Conservation (phyloP, 2,888 invertebrate species). For the Trachelus stipa region DNA sequence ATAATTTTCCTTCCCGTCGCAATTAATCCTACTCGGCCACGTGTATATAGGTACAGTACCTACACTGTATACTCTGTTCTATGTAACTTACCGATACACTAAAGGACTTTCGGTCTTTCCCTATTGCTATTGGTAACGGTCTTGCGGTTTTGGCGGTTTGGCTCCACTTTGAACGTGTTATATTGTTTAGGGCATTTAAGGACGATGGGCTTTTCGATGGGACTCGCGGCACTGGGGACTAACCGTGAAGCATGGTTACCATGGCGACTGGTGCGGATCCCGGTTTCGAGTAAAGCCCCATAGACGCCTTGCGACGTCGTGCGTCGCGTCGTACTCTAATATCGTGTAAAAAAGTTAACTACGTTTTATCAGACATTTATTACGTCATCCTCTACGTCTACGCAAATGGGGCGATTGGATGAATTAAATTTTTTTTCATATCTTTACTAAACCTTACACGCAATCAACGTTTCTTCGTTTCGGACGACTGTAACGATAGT, state of each 20-base stretch:
- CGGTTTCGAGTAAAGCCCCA: constrained; percentile 24
- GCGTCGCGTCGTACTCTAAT: not conserved
- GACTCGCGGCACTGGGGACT: constrained; percentile 22
- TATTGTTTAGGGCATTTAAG: constrained; percentile 34
- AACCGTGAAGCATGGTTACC: constrained; percentile 29
- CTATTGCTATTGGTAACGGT: not conserved
- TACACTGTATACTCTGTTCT: not conserved
- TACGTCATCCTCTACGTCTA: not conserved
- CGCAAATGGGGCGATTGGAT: not conserved
- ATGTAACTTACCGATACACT: not conserved
- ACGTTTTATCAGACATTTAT: not conserved
- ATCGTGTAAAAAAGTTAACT: not conserved
- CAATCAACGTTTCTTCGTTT: not conserved
- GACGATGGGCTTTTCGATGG: constrained; percentile 3
- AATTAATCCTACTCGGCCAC: not conserved
- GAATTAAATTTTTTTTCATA: not conserved
- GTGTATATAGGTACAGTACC: not conserved
- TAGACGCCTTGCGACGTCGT: not conserved
- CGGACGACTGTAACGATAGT: not conserved
- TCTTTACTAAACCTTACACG: not conserved
- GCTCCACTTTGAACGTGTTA: constrained; percentile 18
- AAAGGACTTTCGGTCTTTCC: not conserved
- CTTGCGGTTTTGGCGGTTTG: constrained; percentile 1
- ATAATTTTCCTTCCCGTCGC: not conserved
- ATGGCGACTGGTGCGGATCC: constrained; percentile 34